phyloP scores from a whole-genome alignment of 2,113 vertebrate species.

The Pseudorasbora parva region DNA sequence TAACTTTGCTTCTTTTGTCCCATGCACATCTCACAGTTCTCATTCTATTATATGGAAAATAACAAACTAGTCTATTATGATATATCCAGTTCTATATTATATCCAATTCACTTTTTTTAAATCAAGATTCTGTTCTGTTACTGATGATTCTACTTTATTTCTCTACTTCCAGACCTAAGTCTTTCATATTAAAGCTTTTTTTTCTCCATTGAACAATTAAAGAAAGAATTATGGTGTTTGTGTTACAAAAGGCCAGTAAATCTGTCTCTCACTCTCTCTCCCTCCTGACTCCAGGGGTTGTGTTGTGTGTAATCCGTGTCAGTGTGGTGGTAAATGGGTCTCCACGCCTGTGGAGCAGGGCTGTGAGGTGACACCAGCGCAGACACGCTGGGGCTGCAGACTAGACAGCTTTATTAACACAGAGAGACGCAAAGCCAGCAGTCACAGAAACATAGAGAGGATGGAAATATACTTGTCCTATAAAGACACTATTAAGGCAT shows the following conservation, averaged over 20 bases:
- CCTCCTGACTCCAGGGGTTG: constrained; percentile 47
- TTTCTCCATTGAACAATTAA: not conserved
- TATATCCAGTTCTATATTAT: not conserved
- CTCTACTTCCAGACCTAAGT: not conserved
- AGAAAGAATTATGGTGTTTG: constrained; percentile 1
- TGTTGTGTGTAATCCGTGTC: constrained; percentile 78
- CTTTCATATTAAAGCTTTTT: not conserved
- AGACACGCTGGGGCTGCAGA: constrained; percentile 60
- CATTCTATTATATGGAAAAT: not conserved
- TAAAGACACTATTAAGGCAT: not conserved
- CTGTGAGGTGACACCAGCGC: constrained; percentile 52
- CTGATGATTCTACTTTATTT: not conserved
- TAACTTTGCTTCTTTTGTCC: not conserved
- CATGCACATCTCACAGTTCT: not conserved
- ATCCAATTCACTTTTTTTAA: not conserved
- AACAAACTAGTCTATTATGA: not conserved
- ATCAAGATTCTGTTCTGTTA: not conserved
- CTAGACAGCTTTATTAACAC: constrained; percentile 79
- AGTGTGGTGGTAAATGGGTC: constrained; percentile 73
- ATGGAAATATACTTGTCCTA: not conserved
- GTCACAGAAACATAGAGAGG: constrained; percentile 62
- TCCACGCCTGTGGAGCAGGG: constrained; percentile 73
- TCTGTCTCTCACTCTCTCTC: constrained; percentile 23
- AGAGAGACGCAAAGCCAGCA: constrained; percentile 55
- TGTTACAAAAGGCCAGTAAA: constrained; percentile 63